phyloP scores from a whole-genome alignment of 2,888 invertebrate species.

The Strigamia maritima region DNA sequence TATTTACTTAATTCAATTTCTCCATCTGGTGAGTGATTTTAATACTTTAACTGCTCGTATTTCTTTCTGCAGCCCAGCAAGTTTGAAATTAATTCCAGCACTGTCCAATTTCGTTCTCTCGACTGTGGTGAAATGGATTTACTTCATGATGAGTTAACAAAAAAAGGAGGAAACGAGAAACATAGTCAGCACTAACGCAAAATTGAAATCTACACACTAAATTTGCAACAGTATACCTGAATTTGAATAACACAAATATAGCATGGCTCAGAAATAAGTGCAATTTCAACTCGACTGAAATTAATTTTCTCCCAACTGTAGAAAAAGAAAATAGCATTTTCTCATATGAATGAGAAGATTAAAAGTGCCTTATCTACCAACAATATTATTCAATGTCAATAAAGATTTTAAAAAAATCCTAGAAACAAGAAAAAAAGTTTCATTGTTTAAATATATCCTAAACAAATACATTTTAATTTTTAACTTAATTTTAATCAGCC shows the following conservation, averaged over 20 bases:
- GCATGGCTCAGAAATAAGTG: not conserved
- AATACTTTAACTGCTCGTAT: not conserved
- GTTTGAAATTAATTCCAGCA: not conserved
- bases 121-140: not conserved
- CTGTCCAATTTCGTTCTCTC: not conserved
- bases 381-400: not conserved
- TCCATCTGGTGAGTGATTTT: not conserved
- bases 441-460: too few relatives aligned
- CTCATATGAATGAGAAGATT: not conserved
- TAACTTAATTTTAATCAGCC: too few relatives aligned
- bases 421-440: not conserved
- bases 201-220: constrained; percentile 5
- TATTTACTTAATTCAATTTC: not conserved
- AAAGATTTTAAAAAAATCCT: too few relatives aligned
- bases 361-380: not conserved
- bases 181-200: constrained; percentile 6
- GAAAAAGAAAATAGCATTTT: not conserved
- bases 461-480: too few relatives aligned
- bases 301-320: not conserved
- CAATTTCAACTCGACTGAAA: not conserved
- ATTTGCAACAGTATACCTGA: not conserved
- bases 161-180: not conserved
- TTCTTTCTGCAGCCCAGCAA: not conserved
- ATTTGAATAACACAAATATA: constrained; percentile 14
- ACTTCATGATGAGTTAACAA: constrained; percentile 1